Evolutionary conservation across 2,113 vertebrate species (phyloP).

Genomic region (Rousettus leschenaultii): DNA sequence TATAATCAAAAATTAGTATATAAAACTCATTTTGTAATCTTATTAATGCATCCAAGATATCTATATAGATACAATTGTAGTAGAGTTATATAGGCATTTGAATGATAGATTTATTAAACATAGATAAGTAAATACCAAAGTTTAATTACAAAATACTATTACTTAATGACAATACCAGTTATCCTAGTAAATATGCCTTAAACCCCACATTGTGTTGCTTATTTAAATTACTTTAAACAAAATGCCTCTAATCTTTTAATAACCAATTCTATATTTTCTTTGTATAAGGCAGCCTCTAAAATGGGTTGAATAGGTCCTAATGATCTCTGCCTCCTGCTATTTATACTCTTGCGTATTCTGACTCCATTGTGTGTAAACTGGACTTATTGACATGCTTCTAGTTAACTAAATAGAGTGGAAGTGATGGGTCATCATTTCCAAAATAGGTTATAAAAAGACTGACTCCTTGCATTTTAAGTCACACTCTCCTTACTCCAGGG

Average conservation of each 20-base stretch:
- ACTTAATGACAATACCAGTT: background rate
- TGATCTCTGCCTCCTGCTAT: background rate
- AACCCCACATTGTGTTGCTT: background rate
- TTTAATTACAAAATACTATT: background rate
- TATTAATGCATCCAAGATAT: background rate
- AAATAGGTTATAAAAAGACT: background rate
- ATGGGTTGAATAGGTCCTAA: background rate
- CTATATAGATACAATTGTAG: background rate
- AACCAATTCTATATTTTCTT: background rate
- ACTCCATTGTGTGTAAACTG: background rate
- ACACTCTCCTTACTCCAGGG: background rate
- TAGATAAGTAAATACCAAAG: background rate
- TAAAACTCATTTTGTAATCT: background rate
- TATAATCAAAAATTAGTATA: background rate
- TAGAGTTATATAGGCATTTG: background rate
- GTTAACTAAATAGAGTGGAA: background rate
- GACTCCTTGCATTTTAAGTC: background rate
- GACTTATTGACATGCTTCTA: background rate
- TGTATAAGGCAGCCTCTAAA: background rate
- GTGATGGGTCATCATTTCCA: background rate
- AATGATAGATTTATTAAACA: background rate
- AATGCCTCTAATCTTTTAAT: background rate
- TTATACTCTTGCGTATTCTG: background rate
- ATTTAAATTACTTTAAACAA: background rate
- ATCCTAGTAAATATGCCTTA: background rate